Evolutionary conservation across 2,113 vertebrate genomes (phyloP), one percentile per base, ranked within the genome.

Genomic region (Phodopus roborovskii): DNA sequence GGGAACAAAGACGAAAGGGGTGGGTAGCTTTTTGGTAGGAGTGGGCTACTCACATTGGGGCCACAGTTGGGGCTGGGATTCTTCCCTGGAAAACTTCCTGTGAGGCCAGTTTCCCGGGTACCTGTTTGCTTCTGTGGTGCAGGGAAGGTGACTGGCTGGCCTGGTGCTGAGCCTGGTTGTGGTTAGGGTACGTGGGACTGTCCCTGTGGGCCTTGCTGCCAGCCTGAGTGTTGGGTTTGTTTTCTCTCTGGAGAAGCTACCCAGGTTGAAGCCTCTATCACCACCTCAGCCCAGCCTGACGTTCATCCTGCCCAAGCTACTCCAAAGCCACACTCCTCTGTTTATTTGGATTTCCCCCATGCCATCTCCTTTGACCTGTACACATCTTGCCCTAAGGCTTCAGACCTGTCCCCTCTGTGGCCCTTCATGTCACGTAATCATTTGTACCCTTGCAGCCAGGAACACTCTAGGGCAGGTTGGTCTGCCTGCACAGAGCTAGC

Each of bases 51-150:
- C 91, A 75, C 91, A 94, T 86, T 68, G 66, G 97, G 96, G 92
- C 96, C 82, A 45, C 88, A 92, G 94, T 96, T 97, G 96, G 94
- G 95, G 91, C 97, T 96, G 90, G 93, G 95, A 96, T 97, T 96
- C 90, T 93, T 96, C 97, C 96, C 91, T 91, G 98, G 97, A 97
- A 60, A 96, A 74, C 90, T 95, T 97, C 89, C 75, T 7, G 56
- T 97, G 94, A 97, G 97, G 96, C 97, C 71, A 86, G 88, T 70
- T 84, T 93, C 78, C 33, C 88, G 10, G 91, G 90, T 82, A 73
- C 96, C 84, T 83, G 95, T 97, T 96, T 42, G 64, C 92, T 96
- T 39, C 75, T 30, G 88, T 82, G 66, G 79, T 94, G 7, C 64
- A 62, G 90, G 90, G 95, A 96, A 93, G 94, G 92, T 87, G 95